Percentiles rank a stretch among this genome's conserved stretches.
Evolutionary conservation across 1,140 invertebrate species (phyloP).

Genomic region (Macrosteles quadrilineatus): DNA sequence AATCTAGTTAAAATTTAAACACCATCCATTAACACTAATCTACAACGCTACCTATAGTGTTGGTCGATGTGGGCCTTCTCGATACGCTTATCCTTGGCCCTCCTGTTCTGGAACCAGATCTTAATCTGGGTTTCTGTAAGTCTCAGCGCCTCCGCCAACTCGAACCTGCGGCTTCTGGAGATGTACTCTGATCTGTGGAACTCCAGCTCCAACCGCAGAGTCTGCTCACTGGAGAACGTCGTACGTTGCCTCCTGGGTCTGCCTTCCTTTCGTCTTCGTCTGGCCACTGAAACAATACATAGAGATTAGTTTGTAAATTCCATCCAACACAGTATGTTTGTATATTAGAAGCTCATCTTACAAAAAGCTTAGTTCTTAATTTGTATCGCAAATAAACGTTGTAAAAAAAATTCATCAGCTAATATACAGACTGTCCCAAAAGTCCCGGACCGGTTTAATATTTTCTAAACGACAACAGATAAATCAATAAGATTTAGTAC

Average conservation of each 20-base stretch:
- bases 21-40: too few relatives aligned
- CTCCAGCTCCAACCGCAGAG: conserved; percentile 84
- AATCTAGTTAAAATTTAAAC: too few relatives aligned
- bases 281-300: conserved; percentile 65
- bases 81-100: conserved; percentile 94
- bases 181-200: conserved; percentile 91
- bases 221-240: conserved; percentile 93
- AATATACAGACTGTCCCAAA: too few relatives aligned
- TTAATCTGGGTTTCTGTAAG: conserved; percentile 94
- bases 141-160: conserved; percentile 78
- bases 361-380: too few relatives aligned
- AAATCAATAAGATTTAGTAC: too few relatives aligned
- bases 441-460: too few relatives aligned
- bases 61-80: conserved; percentile 95
- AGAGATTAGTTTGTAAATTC: too few relatives aligned
- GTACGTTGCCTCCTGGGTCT: conserved; percentile 86
- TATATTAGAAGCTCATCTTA: too few relatives aligned
- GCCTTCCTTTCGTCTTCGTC: conserved; percentile 81
- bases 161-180: conserved; percentile 78
- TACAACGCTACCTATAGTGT: conserved; percentile 89
- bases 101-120: conserved; percentile 96
- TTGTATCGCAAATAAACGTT: too few relatives aligned
- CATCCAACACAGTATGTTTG: too few relatives aligned
- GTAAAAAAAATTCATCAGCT: too few relatives aligned
- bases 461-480: too few relatives aligned